Conservation (phyloP, 2,113 vertebrate species). For the Pollimyrus isidori region DNA sequence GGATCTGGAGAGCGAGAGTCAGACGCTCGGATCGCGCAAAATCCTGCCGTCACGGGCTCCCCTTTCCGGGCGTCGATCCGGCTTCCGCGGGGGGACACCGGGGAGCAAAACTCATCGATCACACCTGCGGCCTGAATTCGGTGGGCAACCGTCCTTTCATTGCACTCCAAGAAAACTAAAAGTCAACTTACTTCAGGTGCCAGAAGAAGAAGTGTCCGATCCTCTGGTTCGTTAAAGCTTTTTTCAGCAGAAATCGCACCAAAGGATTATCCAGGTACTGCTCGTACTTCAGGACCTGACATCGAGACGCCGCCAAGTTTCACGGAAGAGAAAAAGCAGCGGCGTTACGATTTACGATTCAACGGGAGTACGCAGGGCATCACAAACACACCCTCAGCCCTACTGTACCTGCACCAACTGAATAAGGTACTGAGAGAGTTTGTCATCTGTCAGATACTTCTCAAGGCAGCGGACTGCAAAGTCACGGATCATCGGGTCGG, state of each 20-base stretch:
- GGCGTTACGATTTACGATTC: background rate
- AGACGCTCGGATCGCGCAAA: background rate
- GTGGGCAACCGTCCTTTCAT: background rate
- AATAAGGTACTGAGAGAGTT: slow-evolving; percentile 82
- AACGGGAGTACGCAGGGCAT: background rate
- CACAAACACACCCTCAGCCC: background rate
- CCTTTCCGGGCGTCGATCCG: background rate
- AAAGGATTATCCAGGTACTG: slow-evolving; percentile 95
- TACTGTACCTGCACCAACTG: slow-evolving; percentile 20
- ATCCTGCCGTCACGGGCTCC: background rate
- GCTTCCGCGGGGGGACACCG: background rate
- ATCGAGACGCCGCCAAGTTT: slow-evolving; percentile 17
- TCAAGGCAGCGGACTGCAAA: slow-evolving; percentile 93
- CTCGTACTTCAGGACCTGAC: slow-evolving; percentile 92
- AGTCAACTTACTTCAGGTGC: slow-evolving; percentile 88
- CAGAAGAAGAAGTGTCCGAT: slow-evolving; percentile 99
- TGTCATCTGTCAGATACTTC: slow-evolving; percentile 91
- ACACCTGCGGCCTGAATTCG: background rate
- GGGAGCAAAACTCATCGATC: background rate
- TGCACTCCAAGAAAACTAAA: background rate
- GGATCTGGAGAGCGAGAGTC: slow-evolving; percentile 59
- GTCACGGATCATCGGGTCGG: slow-evolving; percentile 87
- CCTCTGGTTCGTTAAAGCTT: slow-evolving; percentile 94
- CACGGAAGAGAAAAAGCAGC: background rate
- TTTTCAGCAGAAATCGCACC: slow-evolving; percentile 91